phyloP scores from a whole-genome alignment of 2,888 invertebrate species.

The Dascillus cervinus region DNA sequence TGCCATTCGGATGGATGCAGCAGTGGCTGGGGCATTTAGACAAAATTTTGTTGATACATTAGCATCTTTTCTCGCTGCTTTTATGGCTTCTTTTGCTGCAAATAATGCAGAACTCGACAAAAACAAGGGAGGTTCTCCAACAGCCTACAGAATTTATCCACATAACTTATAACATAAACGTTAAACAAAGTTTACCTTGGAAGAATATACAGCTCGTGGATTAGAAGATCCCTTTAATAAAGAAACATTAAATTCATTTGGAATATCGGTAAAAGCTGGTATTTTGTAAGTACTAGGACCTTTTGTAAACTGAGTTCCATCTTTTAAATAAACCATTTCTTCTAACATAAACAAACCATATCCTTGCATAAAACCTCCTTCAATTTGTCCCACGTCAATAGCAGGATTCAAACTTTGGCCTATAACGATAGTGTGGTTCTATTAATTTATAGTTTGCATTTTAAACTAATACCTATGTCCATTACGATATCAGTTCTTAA shows the following conservation, averaged over 20 bases:
- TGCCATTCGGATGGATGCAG: slow-evolving; percentile 82
- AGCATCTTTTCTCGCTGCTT: slow-evolving; percentile 65
- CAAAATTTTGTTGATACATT: slow-evolving; percentile 53
- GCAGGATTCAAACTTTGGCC: slow-evolving; percentile 91
- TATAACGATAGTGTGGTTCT: slow-evolving; percentile 9
- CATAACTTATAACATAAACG: neutral
- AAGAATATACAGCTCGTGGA: slow-evolving; percentile 87
- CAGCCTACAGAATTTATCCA: slow-evolving; percentile 54
- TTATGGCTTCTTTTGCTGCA: slow-evolving; percentile 83
- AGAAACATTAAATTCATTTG: slow-evolving; percentile 85
- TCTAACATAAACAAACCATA: slow-evolving; percentile 89
- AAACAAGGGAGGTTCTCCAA: slow-evolving; percentile 93
- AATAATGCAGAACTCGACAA: slow-evolving; percentile 82
- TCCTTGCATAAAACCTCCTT: slow-evolving; percentile 92
- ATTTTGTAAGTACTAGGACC: slow-evolving; percentile 94
- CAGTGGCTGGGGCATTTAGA: slow-evolving; percentile 79
- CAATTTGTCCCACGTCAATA: slow-evolving; percentile 94
- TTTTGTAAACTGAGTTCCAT: slow-evolving; percentile 71
- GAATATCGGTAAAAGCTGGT: slow-evolving; percentile 88
- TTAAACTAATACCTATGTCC: slow-evolving; percentile 63
- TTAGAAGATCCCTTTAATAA: slow-evolving; percentile 86
- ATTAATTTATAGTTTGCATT: too few species aligned
- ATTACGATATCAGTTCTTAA: slow-evolving; percentile 88
- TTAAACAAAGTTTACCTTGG: slow-evolving; percentile 61
- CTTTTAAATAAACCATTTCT: slow-evolving; percentile 79